A percentile compares a stretch with the other conserved stretches of the same genome.
These are phyloP conservation scores for Hystrix brachyura DNA, from an alignment of 2,113 vertebrate species.

Conservation along the genomic window DNA sequence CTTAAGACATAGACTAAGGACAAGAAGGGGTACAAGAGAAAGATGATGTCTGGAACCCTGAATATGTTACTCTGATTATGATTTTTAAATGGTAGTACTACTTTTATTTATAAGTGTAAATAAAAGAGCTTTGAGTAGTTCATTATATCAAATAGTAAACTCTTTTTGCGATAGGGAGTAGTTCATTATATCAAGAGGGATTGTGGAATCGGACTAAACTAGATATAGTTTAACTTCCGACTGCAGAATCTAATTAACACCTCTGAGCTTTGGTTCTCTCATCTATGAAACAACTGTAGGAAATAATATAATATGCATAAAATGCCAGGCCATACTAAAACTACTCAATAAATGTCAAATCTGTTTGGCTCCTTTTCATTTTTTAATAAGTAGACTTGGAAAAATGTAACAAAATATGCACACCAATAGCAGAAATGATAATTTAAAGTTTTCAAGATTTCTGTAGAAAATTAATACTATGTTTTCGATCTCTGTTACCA, in stretches of 20 bases:
- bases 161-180: background rate
- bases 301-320: background rate
- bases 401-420: background rate
- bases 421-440: background rate
- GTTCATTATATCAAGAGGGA: background rate
- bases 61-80: background rate
- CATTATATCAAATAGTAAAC: background rate
- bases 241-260: background rate
- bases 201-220: background rate
- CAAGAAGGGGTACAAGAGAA: background rate
- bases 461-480: background rate
- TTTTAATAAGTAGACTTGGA: background rate
- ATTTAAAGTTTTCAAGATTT: background rate
- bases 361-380: background rate
- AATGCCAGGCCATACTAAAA: background rate
- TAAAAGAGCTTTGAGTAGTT: background rate
- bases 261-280: background rate
- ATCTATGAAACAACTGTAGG: background rate
- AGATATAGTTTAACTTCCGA: background rate
- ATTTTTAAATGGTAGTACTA: background rate
- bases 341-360: constrained; percentile 2
- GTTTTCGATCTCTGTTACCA: background rate
- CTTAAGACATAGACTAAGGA: background rate
- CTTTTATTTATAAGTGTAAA: background rate
- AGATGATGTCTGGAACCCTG: background rate